phyloP scores from a whole-genome alignment of 2,888 invertebrate species.

The Nezara viridula region DNA sequence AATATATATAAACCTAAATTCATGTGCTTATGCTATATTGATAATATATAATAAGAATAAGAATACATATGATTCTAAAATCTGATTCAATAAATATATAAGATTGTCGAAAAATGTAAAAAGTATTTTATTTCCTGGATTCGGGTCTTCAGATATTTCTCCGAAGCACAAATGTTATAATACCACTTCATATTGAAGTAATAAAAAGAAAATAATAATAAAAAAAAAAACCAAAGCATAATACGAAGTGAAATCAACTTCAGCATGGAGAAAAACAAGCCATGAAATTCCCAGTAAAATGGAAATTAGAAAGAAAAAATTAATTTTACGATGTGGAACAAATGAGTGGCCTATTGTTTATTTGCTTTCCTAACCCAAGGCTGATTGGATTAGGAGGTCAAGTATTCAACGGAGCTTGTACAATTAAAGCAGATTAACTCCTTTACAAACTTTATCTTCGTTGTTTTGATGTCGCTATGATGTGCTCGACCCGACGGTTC shows the following conservation, averaged over 20 bases:
- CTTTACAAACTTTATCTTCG: background rate
- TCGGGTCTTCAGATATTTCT: too few species aligned
- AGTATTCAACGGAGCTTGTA: background rate
- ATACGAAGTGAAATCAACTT: background rate
- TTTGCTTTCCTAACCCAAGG: background rate
- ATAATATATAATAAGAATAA: too few species aligned
- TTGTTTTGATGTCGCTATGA: background rate
- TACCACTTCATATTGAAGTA: too few species aligned
- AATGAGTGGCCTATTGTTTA: background rate
- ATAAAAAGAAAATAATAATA: too few species aligned
- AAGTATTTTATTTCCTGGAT: too few species aligned
- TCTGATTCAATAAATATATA: too few species aligned
- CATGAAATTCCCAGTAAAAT: background rate
- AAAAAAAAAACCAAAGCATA: too few species aligned
- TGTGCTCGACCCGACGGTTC: background rate
- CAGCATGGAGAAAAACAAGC: background rate
- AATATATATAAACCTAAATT: too few species aligned
- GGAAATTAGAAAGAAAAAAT: background rate
- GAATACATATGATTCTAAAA: too few species aligned
- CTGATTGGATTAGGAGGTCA: background rate
- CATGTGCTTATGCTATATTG: too few species aligned
- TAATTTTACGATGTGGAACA: background rate
- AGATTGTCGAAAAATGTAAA: too few species aligned
- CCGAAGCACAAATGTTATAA: too few species aligned
- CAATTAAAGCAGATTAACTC: slow-evolving; percentile 21